These are phyloP conservation scores for Onchidella celtica DNA, from an alignment of 2,888 invertebrate genomes.

Conservation along the genomic window DNA sequence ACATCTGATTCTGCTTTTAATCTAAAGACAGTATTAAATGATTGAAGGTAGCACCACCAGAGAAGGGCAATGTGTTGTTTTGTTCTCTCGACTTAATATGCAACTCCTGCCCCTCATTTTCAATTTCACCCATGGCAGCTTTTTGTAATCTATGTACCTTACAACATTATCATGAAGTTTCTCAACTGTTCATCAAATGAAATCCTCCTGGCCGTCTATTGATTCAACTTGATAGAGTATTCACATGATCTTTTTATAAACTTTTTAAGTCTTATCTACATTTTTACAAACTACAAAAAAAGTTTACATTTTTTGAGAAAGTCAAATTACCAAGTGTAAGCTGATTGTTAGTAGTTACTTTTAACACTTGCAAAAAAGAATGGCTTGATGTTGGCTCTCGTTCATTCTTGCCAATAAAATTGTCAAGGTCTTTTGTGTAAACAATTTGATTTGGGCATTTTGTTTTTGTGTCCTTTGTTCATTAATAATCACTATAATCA, in stretches of 20 bases:
- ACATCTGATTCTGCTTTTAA: background rate
- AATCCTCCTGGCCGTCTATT: background rate
- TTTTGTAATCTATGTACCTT: background rate
- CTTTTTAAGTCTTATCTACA: background rate
- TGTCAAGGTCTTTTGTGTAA: no score
- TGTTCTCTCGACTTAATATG: slow-evolving; percentile 15
- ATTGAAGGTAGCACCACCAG: background rate
- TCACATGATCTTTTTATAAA: background rate
- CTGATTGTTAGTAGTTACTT: no score
- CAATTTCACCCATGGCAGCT: background rate
- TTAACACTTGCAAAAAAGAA: no score
- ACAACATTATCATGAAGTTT: background rate
- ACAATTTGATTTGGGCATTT: no score
- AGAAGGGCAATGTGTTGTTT: background rate
- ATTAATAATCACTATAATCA: no score
- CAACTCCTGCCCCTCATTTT: background rate
- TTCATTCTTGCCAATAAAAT: no score
- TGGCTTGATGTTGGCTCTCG: no score
- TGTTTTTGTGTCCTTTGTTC: no score
- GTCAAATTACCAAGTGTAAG: no score
- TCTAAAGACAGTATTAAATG: background rate
- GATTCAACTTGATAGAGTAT: background rate
- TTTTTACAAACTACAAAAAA: background rate
- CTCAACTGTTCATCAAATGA: background rate
- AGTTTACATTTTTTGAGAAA: background rate